Conservation (phyloP, 2,113 vertebrate species). For the Aleadryas rufinucha region DNA sequence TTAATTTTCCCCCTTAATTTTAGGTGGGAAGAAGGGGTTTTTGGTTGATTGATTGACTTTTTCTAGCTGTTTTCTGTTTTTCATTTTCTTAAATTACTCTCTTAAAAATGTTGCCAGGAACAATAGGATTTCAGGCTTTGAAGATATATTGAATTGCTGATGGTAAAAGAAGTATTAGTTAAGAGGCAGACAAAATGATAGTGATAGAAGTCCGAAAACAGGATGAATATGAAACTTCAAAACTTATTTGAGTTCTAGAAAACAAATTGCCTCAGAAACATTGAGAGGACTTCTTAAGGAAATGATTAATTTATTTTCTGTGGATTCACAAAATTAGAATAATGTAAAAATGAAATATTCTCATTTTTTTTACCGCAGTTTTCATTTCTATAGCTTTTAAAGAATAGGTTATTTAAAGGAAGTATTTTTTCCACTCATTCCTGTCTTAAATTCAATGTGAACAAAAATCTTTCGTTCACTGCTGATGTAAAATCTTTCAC, state of each 20-base stretch:
- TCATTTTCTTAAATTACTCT: background rate
- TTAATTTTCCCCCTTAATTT: fast-evolving
- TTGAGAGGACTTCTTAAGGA: background rate
- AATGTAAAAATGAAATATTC: background rate
- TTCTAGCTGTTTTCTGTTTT: background rate
- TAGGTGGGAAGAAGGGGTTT: fast-evolving
- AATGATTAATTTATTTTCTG: background rate
- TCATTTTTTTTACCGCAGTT: background rate
- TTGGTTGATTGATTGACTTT: background rate
- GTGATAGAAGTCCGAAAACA: background rate
- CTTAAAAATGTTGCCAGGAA: background rate
- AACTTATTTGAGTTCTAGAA: background rate
- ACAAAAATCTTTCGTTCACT: background rate
- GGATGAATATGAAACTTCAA: background rate
- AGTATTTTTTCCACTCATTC: background rate
- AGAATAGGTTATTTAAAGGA: background rate
- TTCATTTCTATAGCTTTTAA: background rate
- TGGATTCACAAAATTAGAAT: background rate
- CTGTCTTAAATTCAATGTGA: background rate
- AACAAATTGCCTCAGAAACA: fast-evolving
- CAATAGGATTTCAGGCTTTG: background rate
- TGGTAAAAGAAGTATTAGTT: background rate
- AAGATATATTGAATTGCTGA: background rate
- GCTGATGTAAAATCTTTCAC: background rate
- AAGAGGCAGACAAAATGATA: background rate